A percentile compares a stretch with the other conserved stretches of the same genome.
Conservation (phyloP, 2,113 vertebrate species). For the Beaufortia kweichowensis region DNA sequence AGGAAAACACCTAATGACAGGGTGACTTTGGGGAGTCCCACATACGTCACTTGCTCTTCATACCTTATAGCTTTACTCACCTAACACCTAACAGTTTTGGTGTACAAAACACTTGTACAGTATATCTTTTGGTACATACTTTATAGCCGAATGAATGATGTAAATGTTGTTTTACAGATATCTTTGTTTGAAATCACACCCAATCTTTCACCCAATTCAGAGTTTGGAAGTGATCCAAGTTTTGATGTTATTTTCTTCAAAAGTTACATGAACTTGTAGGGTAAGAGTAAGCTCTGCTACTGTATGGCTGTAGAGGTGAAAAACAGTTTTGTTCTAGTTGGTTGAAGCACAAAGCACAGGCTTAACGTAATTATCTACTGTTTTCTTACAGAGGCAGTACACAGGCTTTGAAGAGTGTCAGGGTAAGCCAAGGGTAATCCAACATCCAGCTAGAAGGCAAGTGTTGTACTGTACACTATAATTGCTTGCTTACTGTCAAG, state of each 20-base stretch:
- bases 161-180: background rate
- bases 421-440: conserved; percentile 51
- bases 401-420: conserved; percentile 58
- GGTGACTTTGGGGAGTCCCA: conserved; percentile 32
- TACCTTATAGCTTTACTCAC: background rate
- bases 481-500: conserved; percentile 35
- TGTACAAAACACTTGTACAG: background rate
- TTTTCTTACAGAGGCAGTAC: conserved; percentile 60
- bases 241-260: background rate
- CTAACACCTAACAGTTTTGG: background rate
- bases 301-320: conserved; percentile 4
- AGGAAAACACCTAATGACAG: conserved; percentile 61
- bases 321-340: conserved; percentile 38
- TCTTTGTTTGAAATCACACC: background rate
- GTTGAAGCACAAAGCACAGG: conserved; percentile 56
- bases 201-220: background rate
- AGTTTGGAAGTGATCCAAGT: background rate
- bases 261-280: background rate
- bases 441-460: background rate
- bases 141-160: background rate
- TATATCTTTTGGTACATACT: background rate
- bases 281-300: background rate
- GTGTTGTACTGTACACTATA: conserved; percentile 14
- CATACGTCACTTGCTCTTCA: conserved; percentile 37
- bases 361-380: conserved; percentile 57